These are phyloP conservation scores for Chunga burmeisteri DNA, from an alignment of 2,113 vertebrate genomes.

Conservation along the genomic window DNA sequence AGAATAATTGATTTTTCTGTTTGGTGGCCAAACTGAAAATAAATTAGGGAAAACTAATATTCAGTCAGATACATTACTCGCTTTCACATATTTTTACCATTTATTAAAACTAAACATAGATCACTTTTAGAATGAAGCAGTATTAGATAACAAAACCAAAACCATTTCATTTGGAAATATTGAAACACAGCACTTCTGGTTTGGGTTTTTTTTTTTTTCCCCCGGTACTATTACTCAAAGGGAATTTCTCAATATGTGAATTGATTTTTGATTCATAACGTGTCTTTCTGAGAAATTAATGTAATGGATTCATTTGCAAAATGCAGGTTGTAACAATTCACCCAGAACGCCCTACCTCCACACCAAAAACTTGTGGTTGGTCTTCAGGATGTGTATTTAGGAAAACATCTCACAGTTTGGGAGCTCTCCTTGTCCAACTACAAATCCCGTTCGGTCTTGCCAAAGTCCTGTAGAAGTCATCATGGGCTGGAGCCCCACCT, in stretches of 20 bases:
- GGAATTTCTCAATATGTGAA: not conserved
- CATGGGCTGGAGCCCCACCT: not conserved
- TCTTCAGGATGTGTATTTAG: not conserved
- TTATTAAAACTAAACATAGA: conserved; percentile 23
- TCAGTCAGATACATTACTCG: not conserved
- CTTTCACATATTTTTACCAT: conserved; percentile 13
- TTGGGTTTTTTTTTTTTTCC: not conserved
- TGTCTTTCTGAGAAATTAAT: not conserved
- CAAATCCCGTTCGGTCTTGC: not conserved
- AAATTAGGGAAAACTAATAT: conserved; percentile 31
- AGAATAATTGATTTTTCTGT: conserved; percentile 43
- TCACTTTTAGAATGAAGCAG: conserved; percentile 18
- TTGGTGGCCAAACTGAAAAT: conserved; percentile 29
- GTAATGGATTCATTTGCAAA: not conserved
- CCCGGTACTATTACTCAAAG: not conserved
- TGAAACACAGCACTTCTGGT: not conserved
- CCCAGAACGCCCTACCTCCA: not conserved
- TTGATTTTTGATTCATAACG: conserved; percentile 34
- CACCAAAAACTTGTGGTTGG: not conserved
- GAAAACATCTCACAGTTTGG: not conserved
- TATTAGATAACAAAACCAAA: conserved; percentile 9
- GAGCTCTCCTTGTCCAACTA: not conserved
- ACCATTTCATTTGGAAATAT: not conserved
- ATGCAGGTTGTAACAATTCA: not conserved
- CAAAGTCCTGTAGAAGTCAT: not conserved